Evolutionary conservation across 2,797 vertebrate species (phyloP).

Genomic region (Thunnus albacares): DNA sequence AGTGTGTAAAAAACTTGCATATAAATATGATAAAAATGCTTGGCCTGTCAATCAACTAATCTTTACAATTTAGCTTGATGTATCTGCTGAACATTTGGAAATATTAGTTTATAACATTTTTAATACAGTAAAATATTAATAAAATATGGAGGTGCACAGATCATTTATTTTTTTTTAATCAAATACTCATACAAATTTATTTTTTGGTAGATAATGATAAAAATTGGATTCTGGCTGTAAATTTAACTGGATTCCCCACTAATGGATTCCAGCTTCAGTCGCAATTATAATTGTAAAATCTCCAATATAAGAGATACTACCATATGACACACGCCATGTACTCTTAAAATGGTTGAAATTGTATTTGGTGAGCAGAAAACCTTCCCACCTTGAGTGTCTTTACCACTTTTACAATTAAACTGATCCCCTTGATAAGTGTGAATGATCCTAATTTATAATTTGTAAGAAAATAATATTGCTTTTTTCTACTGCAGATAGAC

Average conservation of each 20-base stretch:
- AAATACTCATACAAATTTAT: background rate
- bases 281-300: constrained; percentile 8
- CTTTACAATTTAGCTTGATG: background rate
- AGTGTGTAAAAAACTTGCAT: too few species aligned
- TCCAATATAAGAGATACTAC: too few species aligned
- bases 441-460: constrained; percentile 6
- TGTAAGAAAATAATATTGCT: background rate
- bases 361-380: background rate
- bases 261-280: background rate
- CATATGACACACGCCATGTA: too few species aligned
- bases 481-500: background rate
- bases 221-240: background rate
- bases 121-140: background rate
- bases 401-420: background rate
- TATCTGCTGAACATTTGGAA: background rate
- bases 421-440: background rate
- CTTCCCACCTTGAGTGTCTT: background rate
- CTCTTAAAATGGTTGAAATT: too few species aligned
- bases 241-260: background rate
- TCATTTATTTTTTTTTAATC: too few species aligned
- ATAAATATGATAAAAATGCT: background rate
- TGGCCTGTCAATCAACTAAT: background rate
- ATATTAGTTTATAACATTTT: background rate
- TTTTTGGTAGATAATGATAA: background rate
- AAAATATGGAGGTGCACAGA: background rate